Evolutionary conservation across 2,797 vertebrate genomes (phyloP), one percentile per base, ranked within the genome.

Genomic region (Anisognathus igniventris): DNA sequence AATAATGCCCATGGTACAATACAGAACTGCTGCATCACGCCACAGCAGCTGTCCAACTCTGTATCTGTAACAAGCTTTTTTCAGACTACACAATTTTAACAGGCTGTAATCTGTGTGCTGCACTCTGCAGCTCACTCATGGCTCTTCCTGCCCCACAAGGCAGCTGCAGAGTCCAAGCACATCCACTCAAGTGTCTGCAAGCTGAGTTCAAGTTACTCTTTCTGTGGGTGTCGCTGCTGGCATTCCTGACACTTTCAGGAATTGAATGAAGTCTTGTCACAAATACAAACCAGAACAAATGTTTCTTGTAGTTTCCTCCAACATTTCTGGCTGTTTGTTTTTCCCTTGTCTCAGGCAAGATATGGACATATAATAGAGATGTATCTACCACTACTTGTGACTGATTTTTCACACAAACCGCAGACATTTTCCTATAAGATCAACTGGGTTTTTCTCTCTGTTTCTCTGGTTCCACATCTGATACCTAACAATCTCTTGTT

Each of bases 11-110:
- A 6, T 7, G 35, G n/a, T 73, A 85, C 61, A 89, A 73, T 4
- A 60, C 45, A 83, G 67, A 93, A 86, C n/a, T 67, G 74, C 68
- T 86, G 78, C 87, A 91, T 82, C 81, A 83, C 3, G 5, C 57
- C 68, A 85, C 30, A 92, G 45, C 91, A 94, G 82, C 57, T 76
- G 53, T 42, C 75, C 45, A 67, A 45, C 14, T 86, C 28, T 44
- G 1, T 9, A 78, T 86, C 28, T 44, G 1, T 9, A 78, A 61
- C 10, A 40, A 53, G 54, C 27, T 61, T 85, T 64, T 90, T 77
- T 71, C 74, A 85, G 67, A 60, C 37, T 20, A 17, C 37, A 37
- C 50, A 47, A 10, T 64, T 94, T 76, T 57, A 73, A 62, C 74
- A 79, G 37, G 53, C 42, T 47, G 16, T 56, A 57, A 80, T 64